Evolutionary conservation across 2,113 vertebrate genomes (phyloP), one percentile per base, ranked within the genome.

Genomic region (Glareola pratincola): DNA sequence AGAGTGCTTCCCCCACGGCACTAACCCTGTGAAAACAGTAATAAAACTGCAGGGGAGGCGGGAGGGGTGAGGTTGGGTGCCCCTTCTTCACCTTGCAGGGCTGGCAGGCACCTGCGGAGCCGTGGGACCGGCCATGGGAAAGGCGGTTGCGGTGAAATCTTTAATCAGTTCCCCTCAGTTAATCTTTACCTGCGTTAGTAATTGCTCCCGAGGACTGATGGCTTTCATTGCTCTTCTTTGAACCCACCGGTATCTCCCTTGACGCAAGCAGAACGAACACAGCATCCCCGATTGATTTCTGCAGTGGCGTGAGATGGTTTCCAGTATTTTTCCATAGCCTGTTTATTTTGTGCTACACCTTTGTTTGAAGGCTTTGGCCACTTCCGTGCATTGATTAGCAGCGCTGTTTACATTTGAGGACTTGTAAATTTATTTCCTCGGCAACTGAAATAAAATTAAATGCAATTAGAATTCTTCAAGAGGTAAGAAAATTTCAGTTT

Each of bases 121-220:
- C 50, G 5, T 1, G 4, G 51, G 6, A 19, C 27, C 0, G 0
- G n/a, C 57, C 30, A 0, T 5, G 50, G 45, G 37, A 19, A 72
- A 22, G 21, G 51, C 1, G 1, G 19, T 43, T 24, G 62, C 0
- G 1, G 26, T 36, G 27, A 50, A 32, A 56, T 8, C 27, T 47
- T 36, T 12, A 8, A 34, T 59, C 59, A 12, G n/a, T 15, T 73
- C 47, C 51, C n/a, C 15, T 34, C 7, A 6, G 23, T 71, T 63
- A n/a, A 71, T n/a, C 10, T 53, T 41, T 12, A 8, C 54, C 43
- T 11, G 10, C 16, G 1, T 27, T 32, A 39, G 22, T 10, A 23
- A 19, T 10, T 1, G 0, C 36, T 79, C 39, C 50, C 2, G 5
- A 0, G 12, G 50, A 18, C 27, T 24, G 39, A 6, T 9, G 22